Conservation (phyloP, 2,113 vertebrate species). For the Apistogramma diplotaenia region DNA sequence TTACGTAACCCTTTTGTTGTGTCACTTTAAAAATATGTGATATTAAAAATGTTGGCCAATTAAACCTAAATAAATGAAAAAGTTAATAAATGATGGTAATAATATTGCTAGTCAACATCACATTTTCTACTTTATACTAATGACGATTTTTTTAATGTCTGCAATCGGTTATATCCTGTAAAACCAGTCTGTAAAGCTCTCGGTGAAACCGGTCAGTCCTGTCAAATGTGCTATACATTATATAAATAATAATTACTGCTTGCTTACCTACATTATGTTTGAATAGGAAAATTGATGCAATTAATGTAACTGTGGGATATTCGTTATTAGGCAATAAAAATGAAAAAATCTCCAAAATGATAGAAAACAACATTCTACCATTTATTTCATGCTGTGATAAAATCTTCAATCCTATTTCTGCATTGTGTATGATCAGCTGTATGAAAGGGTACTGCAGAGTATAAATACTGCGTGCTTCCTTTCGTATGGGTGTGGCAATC, state of each 20-base stretch:
- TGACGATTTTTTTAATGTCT: too few species aligned
- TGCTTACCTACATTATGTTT: not conserved
- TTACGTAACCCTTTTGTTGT: not conserved
- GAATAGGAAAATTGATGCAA: not conserved
- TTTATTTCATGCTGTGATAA: not conserved
- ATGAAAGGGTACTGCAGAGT: not conserved
- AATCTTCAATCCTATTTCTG: not conserved
- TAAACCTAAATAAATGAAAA: not conserved
- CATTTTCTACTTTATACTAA: not conserved
- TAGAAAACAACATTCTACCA: rapidly evolving
- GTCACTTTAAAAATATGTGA: not conserved
- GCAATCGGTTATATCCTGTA: not conserved
- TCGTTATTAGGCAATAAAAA: not conserved
- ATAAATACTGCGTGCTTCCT: not conserved
- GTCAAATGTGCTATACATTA: not conserved
- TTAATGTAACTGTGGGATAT: not conserved
- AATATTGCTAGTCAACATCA: not conserved
- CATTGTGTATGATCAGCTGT: not conserved
- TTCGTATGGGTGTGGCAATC: not conserved
- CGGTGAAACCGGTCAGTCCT: not conserved
- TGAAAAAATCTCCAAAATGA: not conserved
- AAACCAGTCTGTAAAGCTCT: not conserved
- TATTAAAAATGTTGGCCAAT: not conserved
- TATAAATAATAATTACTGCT: not conserved
- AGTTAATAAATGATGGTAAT: not conserved